Evolutionary conservation across 2,113 vertebrate species (phyloP), one percentile per base, ranked within the genome.

Genomic region (Ginglymostoma cirratum): DNA sequence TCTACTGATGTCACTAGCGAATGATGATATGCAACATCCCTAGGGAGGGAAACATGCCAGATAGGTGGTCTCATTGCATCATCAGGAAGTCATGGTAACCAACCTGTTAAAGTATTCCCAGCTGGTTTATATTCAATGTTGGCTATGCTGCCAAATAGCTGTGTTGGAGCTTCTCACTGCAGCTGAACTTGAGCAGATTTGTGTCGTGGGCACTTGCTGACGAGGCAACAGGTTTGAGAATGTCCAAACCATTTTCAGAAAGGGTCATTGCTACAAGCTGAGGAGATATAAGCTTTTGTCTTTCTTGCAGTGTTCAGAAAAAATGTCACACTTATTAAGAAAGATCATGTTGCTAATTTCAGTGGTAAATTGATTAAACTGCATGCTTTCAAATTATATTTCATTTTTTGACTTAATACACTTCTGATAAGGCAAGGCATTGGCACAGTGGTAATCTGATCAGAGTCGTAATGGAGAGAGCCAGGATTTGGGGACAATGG

Each of bases 21-120:
- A 66, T n/a, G 55, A 42, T 65, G 85, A 87, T 55, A 19, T 93
- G 30, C 38, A 93, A 38, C 61, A 67, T 23, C 34, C 55, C 21
- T 10, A 4, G 14, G 89, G 66, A 27, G 80, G 80, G 34, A 93
- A 93, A 5, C 61, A 38, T 93, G 34, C 23, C 34, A 66, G 17
- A 66, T 66, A n/a, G 61, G 61, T 83, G 38, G 38, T 83, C 30
- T 93, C 34, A 93, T 65, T 93, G 21, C n/a, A n/a, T 93, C 17
- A 93, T 92, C 89, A 90, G 34, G 55, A 38, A n/a, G 89, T 66
- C 61, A 93, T 66, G 34, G 89, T 34, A 66, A 67, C 55, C 34
- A 93, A 93, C 89, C 87, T 93, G 17, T 93, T 66, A 66, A 93
- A 66, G 30, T 66, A 93, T 93, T 93, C 65, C 65, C 89, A 66